Conservation (phyloP, 2,113 vertebrate genomes). For the Pangasianodon hypophthalmus region DNA sequence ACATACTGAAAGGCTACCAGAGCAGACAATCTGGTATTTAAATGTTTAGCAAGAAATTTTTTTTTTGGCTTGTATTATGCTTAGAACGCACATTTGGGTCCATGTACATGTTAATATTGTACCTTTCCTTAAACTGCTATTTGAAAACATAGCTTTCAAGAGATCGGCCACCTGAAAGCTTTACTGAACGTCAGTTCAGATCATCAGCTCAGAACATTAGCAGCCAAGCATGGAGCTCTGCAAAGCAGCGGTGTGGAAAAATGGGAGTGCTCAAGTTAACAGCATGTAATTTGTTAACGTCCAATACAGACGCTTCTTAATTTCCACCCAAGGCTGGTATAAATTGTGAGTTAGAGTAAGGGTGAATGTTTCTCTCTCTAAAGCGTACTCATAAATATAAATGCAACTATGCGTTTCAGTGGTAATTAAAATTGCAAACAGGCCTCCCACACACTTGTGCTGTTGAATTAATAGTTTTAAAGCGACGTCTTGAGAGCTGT, state of each 20-base stretch:
- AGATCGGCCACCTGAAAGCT: background rate
- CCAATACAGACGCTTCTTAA: background rate
- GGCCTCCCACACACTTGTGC: slow-evolving; percentile 7
- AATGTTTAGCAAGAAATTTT: background rate
- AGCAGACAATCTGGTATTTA: background rate
- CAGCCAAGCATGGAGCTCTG: background rate
- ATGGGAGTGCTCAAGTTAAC: background rate
- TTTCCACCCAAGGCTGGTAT: slow-evolving; percentile 11
- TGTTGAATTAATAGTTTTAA: background rate
- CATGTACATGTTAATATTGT: background rate
- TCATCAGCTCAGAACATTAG: background rate
- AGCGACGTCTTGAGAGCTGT: background rate
- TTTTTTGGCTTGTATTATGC: background rate
- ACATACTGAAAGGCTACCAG: background rate
- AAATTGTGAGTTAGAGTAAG: background rate
- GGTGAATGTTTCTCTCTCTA: background rate
- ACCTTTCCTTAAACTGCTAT: background rate
- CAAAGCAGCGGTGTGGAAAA: background rate
- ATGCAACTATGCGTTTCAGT: background rate
- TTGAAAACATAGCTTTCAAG: background rate
- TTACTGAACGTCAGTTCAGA: background rate
- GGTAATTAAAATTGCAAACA: slow-evolving; percentile 6
- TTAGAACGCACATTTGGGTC: background rate
- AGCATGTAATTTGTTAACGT: slow-evolving; percentile 19
- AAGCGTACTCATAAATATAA: slow-evolving; percentile 15